A percentile compares a stretch with the other conserved stretches of the same genome.
Conservation (phyloP, 2,888 invertebrate genomes). For the Drosophila neutralis region DNA sequence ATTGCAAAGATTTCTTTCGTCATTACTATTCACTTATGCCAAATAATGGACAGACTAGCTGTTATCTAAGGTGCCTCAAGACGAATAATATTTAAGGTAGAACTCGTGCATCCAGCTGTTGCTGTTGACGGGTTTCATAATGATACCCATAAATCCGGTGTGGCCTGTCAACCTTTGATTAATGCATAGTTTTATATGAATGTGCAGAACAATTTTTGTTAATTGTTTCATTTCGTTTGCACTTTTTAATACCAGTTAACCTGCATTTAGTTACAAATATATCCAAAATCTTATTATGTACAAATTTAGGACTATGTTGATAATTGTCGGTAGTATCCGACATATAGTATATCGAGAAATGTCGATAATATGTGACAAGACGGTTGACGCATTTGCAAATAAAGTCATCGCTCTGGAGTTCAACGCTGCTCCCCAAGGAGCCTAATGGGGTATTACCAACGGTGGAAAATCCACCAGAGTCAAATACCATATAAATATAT, state of each 20-base stretch:
- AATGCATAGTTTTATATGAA: not conserved
- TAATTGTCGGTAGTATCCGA: not conserved
- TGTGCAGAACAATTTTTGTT: not conserved
- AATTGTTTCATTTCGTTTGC: not conserved
- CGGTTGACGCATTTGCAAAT: not conserved
- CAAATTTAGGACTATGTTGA: not conserved
- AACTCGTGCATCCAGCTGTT: not conserved
- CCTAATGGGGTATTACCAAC: not conserved
- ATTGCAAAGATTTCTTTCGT: not conserved
- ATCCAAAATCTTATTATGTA: not conserved
- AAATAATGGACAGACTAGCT: not conserved
- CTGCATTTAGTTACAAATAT: not conserved
- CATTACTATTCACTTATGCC: not conserved
- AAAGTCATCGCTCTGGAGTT: not conserved
- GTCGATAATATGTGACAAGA: not conserved
- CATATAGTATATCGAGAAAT: too few species aligned
- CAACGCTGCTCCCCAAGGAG: not conserved
- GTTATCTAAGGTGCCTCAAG: not conserved
- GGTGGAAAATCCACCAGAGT: conserved; percentile 18
- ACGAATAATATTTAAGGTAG: not conserved
- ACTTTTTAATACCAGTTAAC: not conserved
- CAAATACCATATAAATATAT: not conserved
- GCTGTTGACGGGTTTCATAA: not conserved
- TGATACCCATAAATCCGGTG: not conserved
- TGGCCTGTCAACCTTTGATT: not conserved